Percentiles rank a stretch among this genome's conserved stretches.
Evolutionary conservation across 2,113 vertebrate species (phyloP).

Genomic region (Embiotoca jacksoni): DNA sequence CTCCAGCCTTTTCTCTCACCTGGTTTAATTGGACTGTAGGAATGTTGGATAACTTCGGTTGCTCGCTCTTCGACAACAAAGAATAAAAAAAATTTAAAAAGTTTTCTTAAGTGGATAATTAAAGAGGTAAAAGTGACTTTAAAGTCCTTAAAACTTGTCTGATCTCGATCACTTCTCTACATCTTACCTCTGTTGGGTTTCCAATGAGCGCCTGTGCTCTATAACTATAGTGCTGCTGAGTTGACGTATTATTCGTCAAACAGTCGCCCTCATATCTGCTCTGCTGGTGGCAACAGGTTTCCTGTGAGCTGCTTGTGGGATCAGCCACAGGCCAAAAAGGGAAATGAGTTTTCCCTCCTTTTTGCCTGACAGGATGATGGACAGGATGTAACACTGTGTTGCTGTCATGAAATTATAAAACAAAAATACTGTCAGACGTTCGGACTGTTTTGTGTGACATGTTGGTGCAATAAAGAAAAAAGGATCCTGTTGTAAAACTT

Average conservation of each 20-base stretch:
- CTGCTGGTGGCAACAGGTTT: conserved; percentile 59
- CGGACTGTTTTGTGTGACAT: too few species aligned
- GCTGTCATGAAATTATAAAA: neutral
- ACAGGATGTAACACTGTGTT: conserved; percentile 36
- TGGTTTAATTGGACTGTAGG: conserved; percentile 9
- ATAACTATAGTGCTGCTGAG: neutral
- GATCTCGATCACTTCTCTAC: neutral
- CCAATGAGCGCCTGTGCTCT: neutral
- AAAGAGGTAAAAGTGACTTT: neutral
- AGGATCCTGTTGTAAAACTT: neutral
- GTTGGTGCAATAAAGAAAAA: neutral
- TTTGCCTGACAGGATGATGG: conserved; percentile 10
- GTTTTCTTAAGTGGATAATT: neutral
- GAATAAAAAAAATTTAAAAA: neutral
- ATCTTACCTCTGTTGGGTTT: neutral
- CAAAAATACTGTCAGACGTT: neutral
- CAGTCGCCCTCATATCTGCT: conserved; percentile 58
- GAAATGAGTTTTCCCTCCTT: conserved; percentile 20
- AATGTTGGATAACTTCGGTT: neutral
- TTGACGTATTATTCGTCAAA: conserved; percentile 55
- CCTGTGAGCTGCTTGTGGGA: conserved; percentile 9
- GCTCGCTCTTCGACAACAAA: neutral
- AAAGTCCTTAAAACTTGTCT: too few species aligned
- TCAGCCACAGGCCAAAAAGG: conserved; percentile 9
- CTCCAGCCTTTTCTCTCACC: neutral